These are phyloP conservation scores for Cepaea hortensis DNA, from an alignment of 2,888 invertebrate species.

Conservation along the genomic window DNA sequence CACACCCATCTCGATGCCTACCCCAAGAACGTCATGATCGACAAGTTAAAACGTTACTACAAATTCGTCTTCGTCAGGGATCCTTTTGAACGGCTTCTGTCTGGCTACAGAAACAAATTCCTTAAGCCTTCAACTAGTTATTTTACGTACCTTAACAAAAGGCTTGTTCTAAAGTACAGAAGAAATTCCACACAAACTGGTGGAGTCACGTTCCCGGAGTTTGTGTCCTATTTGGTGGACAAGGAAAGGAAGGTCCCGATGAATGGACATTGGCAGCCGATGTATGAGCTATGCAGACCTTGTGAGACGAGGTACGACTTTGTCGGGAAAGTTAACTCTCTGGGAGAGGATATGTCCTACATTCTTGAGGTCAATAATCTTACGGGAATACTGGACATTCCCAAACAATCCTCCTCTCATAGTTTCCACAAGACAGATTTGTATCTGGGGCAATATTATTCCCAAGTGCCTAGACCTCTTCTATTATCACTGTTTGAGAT, in stretches of 20 bases:
- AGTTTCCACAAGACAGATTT: slow-evolving; percentile 9
- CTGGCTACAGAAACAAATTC: slow-evolving; percentile 93
- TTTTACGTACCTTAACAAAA: slow-evolving; percentile 79
- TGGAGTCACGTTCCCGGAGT: slow-evolving; percentile 85
- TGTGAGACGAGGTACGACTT: slow-evolving; percentile 91
- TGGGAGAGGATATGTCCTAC: slow-evolving; percentile 85
- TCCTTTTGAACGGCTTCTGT: slow-evolving; percentile 91
- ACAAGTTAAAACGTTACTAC: slow-evolving; percentile 85
- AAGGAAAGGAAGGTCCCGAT: slow-evolving; percentile 73
- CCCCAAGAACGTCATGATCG: slow-evolving; percentile 80
- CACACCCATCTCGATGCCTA: slow-evolving; percentile 60
- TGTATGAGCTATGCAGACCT: slow-evolving; percentile 88
- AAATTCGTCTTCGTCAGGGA: slow-evolving; percentile 92
- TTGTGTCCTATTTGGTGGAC: slow-evolving; percentile 86
- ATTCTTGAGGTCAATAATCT: slow-evolving; percentile 23
- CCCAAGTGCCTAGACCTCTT: slow-evolving; percentile 10
- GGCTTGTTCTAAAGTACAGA: slow-evolving; percentile 86
- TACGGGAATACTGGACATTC: background rate
- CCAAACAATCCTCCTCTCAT: background rate
- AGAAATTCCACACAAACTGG: slow-evolving; percentile 83
- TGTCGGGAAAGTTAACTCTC: slow-evolving; percentile 91
- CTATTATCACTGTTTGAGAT: slow-evolving; percentile 9
- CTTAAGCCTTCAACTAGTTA: slow-evolving; percentile 77
- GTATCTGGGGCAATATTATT: slow-evolving; percentile 21
- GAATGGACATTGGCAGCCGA: slow-evolving; percentile 94